A percentile compares a stretch with the other conserved stretches of the same genome.
These are phyloP conservation scores for Stichodactyla mertensii DNA, from an alignment of 64 coral and sea anemone species.

Conservation along the genomic window DNA sequence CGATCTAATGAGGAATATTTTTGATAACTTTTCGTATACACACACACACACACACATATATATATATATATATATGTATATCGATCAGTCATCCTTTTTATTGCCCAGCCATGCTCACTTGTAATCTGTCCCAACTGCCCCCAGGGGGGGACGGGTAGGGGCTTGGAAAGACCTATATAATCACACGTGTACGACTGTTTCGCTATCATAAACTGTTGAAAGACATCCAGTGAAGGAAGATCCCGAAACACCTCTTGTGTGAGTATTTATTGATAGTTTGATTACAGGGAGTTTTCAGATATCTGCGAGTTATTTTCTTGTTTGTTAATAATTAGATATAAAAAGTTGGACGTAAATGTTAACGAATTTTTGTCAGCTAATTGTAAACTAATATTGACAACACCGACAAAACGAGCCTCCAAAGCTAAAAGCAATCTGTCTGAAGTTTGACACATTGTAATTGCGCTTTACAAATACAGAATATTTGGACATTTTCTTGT, in stretches of 20 bases:
- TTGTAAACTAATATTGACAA: background rate
- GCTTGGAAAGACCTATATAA: background rate
- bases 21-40: background rate
- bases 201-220: conserved; percentile 6
- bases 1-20: background rate
- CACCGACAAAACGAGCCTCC: background rate
- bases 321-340: conserved; percentile 17
- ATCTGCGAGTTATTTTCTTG: background rate
- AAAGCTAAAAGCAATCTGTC: conserved; percentile 4
- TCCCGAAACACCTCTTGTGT: conserved; percentile 5
- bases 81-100: background rate
- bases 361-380: conserved; percentile 4
- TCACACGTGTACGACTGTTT: background rate
- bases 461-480: background rate
- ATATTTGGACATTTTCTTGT: background rate
- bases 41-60: too few species aligned
- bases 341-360: conserved; percentile 4
- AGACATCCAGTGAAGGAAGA: background rate
- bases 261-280: background rate
- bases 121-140: background rate
- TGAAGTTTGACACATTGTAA: background rate
- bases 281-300: background rate
- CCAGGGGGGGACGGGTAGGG: background rate
- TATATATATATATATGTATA: too few species aligned
- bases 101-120: background rate